A percentile compares a stretch with the other conserved stretches of the same genome.
These are phyloP conservation scores for Plutella xylostella DNA, from an alignment of 2,888 invertebrate genomes.

Conservation along the genomic window DNA sequence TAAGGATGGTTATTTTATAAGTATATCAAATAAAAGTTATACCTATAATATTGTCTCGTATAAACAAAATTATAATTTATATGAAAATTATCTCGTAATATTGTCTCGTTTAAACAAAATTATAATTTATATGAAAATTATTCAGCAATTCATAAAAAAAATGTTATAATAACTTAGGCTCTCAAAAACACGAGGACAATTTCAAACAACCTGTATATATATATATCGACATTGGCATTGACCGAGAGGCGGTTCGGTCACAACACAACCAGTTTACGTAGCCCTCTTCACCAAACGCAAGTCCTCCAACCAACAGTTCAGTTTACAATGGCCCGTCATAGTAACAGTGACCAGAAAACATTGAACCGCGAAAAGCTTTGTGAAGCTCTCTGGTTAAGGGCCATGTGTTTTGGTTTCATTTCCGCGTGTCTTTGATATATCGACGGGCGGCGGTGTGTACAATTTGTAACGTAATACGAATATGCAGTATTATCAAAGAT, in stretches of 20 bases:
- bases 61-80: too few relatives aligned
- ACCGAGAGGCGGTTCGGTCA: not conserved
- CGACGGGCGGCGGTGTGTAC: not conserved
- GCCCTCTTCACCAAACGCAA: not conserved
- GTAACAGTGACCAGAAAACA: not conserved
- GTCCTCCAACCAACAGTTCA: not conserved
- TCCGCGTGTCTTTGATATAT: not conserved
- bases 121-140: too few relatives aligned
- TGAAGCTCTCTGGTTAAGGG: not conserved
- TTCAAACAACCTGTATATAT: too few relatives aligned
- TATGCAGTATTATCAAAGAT: not conserved
- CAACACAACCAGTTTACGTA: not conserved
- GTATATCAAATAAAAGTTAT: too few relatives aligned
- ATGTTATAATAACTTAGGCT: too few relatives aligned
- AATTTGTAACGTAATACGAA: not conserved
- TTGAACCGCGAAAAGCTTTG: not conserved
- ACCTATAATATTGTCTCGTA: too few relatives aligned
- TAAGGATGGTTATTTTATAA: too few relatives aligned
- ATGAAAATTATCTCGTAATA: too few relatives aligned
- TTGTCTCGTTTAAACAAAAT: too few relatives aligned
- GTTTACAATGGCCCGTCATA: not conserved
- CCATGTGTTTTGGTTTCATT: not conserved
- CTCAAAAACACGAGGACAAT: too few relatives aligned
- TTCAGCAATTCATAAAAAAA: too few relatives aligned
- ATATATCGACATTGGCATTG: slow-evolving; percentile 3